These are phyloP conservation scores for Athalia circularis DNA, from an alignment of 2,888 invertebrate genomes.

Conservation along the genomic window DNA sequence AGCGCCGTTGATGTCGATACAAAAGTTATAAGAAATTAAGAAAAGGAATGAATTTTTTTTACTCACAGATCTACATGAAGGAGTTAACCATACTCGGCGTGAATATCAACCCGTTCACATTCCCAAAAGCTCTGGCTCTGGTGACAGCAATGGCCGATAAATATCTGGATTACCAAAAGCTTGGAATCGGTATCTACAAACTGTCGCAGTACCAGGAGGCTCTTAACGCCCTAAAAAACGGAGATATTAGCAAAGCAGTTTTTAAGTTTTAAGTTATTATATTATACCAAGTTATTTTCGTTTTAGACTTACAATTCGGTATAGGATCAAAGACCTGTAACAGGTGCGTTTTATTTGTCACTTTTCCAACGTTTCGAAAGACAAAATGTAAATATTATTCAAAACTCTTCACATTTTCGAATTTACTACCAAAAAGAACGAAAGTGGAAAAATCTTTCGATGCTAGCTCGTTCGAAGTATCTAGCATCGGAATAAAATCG, in stretches of 20 bases:
- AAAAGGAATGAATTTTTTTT: conserved; percentile 52
- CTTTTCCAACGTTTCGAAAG: too few species aligned
- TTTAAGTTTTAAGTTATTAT: conserved; percentile 73
- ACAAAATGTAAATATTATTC: too few species aligned
- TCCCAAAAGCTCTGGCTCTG: conserved; percentile 80
- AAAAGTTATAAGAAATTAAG: neutral
- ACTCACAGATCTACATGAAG: conserved; percentile 78
- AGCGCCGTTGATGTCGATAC: neutral
- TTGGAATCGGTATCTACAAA: conserved; percentile 78
- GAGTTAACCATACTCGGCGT: conserved; percentile 81
- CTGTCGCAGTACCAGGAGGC: conserved; percentile 77
- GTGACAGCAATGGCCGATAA: conserved; percentile 80
- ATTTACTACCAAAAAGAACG: too few species aligned
- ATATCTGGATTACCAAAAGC: conserved; percentile 78
- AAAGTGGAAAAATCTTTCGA: too few species aligned
- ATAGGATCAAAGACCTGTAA: too few species aligned
- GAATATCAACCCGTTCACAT: conserved; percentile 82
- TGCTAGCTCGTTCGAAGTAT: too few species aligned
- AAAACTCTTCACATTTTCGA: too few species aligned
- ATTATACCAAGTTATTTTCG: neutral
- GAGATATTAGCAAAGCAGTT: conserved; percentile 79
- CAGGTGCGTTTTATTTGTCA: too few species aligned
- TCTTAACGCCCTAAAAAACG: conserved; percentile 76
- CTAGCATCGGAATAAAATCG: too few species aligned
- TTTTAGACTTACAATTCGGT: too few species aligned